Evolutionary conservation across 2,797 vertebrate species (phyloP), one percentile per base, ranked within the genome.

Genomic region (Arnoldichthys spilopterus): DNA sequence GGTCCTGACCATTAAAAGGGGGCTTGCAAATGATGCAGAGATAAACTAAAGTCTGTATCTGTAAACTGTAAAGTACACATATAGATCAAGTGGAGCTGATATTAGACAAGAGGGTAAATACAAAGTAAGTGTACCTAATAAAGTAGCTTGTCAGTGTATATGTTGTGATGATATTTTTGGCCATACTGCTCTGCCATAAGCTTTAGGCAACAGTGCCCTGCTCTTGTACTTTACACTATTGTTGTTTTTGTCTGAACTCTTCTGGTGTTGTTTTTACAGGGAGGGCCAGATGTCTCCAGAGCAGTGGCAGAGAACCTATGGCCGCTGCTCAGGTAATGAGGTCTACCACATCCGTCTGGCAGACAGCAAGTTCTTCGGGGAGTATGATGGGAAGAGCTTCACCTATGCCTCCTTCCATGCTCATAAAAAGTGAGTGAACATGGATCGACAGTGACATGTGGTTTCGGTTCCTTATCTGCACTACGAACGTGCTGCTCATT

Each of bases 331-430:
- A 0, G 96, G 97, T 84, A 99, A 98, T 40, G 98, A 99, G 92
- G 97, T 99, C 30, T 99, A 99, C 90, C 97, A 99, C 88, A 98
- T 99, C 87, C 93, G 94, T 74, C 87, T 99, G 87, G 94, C 95
- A 81, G 97, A 99, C 91, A 99, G 97, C 89, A 96, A 96, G 78
- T 98, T 99, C 90, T 99, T 99, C 85, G 96, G 97, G 72, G 98
- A 99, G 85, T 98, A 99, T 24, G 96, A 97, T 67, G 96, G 96
- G 67, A 99, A 99, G 88, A 99, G 98, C 89, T 99, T 99, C 87
- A 99, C 97, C 3, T 99, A 97, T 34, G 97, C 98, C 67, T 98
- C 97, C 84, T 99, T 99, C 81, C 97, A 99, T 78, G 97, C 98
- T 20, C 97, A 99, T 89, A 99, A 99, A 90, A 99, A 98, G 98